Evolutionary conservation across 2,797 vertebrate species (phyloP).

Genomic region (Coccyzus lansbergi): DNA sequence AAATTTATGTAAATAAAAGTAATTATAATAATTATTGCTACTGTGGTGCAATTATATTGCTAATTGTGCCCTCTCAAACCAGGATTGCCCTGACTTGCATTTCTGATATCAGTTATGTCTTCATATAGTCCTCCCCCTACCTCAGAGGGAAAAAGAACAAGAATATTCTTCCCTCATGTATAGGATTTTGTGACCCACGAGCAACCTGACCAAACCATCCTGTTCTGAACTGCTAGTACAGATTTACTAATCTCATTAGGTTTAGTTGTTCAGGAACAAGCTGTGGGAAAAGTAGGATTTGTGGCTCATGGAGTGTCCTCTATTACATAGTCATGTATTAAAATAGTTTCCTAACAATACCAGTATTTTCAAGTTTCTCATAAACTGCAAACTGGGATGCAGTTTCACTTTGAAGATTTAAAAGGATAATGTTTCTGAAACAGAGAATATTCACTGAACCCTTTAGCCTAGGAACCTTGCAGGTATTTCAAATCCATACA

Average conservation of each 20-base stretch:
- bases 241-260: background rate
- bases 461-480: background rate
- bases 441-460: background rate
- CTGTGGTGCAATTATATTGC: conserved; percentile 21
- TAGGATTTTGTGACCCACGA: background rate
- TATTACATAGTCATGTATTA: background rate
- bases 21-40: conserved; percentile 60
- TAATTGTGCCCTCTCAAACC: conserved; percentile 33
- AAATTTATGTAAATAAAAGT: conserved; percentile 59
- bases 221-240: background rate
- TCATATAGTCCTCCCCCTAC: background rate
- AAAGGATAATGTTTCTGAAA: background rate
- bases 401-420: background rate
- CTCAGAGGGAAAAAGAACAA: background rate
- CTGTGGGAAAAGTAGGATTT: background rate
- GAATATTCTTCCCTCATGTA: background rate
- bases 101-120: background rate
- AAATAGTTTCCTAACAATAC: background rate
- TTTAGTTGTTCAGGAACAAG: background rate
- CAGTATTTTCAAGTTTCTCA: background rate
- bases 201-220: background rate
- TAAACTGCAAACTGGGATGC: background rate
- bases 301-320: background rate
- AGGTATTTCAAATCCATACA: conserved; percentile 9
- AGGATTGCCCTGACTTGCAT: background rate